Evolutionary conservation across 2,113 vertebrate species (phyloP).

Genomic region (Alouatta palliata): DNA sequence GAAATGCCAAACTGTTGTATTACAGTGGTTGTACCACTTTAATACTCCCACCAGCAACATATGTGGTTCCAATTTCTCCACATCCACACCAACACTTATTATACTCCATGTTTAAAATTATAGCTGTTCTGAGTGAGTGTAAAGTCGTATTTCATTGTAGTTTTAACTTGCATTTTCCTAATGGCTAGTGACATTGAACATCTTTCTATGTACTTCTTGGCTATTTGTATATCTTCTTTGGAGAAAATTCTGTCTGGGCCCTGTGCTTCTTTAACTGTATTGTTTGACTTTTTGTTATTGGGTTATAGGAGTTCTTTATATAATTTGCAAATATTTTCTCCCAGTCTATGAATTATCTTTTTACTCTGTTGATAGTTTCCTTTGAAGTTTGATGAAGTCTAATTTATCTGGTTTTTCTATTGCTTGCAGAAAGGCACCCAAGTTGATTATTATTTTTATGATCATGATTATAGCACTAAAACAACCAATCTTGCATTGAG

Average conservation of each 20-base stretch:
- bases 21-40: neutral
- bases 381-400: neutral
- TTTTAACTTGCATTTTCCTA: slow-evolving; percentile 16
- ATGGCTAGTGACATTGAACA: neutral
- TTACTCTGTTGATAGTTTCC: neutral
- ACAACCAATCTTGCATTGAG: neutral
- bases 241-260: neutral
- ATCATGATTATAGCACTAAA: neutral
- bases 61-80: neutral
- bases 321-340: slow-evolving; percentile 11
- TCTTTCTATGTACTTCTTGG: neutral
- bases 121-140: neutral
- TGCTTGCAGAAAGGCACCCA: neutral
- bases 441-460: neutral
- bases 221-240: neutral
- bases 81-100: neutral
- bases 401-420: neutral
- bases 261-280: neutral
- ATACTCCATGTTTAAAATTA: neutral
- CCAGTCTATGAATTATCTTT: neutral
- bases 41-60: neutral
- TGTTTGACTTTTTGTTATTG: neutral
- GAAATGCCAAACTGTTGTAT: neutral
- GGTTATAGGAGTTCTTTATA: neutral
- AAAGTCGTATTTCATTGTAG: neutral